phyloP scores from a whole-genome alignment of 2,888 invertebrate species.

The Rapana venosa region DNA sequence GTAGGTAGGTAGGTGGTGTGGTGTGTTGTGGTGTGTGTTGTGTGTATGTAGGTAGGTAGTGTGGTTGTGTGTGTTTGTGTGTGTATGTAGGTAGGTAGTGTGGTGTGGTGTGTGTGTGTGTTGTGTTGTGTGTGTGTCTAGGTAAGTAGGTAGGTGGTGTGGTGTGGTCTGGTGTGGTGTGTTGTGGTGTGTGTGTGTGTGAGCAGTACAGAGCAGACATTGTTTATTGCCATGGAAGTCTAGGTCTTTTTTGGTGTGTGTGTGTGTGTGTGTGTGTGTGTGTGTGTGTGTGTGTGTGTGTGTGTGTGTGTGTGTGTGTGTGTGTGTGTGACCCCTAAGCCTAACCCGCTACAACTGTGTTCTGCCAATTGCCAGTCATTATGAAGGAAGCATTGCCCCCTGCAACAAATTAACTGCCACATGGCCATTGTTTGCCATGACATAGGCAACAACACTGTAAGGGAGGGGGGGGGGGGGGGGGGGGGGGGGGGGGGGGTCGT shows the following conservation, averaged over 20 bases:
- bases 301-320: conserved; percentile 1
- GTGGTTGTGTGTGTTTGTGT: too few relatives aligned
- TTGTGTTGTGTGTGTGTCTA: conserved; percentile 20
- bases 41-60: too few relatives aligned
- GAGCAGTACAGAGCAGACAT: too few relatives aligned
- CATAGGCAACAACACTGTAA: background rate
- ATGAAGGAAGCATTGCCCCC: background rate
- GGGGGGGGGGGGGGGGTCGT: background rate
- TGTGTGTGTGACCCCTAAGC: background rate
- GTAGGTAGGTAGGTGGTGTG: too few relatives aligned
- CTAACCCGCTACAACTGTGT: background rate
- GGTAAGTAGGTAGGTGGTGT: too few relatives aligned
- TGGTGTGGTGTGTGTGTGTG: background rate
- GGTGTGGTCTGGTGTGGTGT: too few relatives aligned
- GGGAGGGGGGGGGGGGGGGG: background rate
- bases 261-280: background rate
- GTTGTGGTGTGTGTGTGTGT: too few relatives aligned
- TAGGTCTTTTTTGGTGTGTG: too few relatives aligned
- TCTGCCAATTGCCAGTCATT: background rate
- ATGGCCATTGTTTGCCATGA: background rate
- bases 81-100: background rate
- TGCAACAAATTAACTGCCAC: background rate
- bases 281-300: conserved; percentile 19
- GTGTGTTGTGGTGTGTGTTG: too few relatives aligned
- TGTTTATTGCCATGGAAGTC: too few relatives aligned